These are phyloP conservation scores for Brachionus paranguensis DNA, from an alignment of 1,140 invertebrate genomes.

Conservation along the genomic window DNA sequence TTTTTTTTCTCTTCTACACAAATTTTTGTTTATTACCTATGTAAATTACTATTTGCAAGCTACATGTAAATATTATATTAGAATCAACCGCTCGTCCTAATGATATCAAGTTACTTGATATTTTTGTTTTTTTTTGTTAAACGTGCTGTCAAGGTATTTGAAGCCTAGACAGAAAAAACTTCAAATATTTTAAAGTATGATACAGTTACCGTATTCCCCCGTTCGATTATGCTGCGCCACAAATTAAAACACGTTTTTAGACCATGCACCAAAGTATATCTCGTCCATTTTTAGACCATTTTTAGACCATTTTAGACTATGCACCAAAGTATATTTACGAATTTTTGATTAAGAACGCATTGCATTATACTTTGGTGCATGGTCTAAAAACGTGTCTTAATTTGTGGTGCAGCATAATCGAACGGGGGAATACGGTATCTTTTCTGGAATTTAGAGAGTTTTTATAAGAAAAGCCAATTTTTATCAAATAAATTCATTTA, in stretches of 20 bases:
- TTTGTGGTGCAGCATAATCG: no score
- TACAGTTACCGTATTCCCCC: no score
- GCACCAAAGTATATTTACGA: no score
- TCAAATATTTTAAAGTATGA: neutral
- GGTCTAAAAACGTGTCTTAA: no score
- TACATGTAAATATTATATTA: neutral
- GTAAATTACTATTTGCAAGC: neutral
- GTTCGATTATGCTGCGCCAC: no score
- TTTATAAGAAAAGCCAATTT: neutral
- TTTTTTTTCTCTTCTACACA: neutral
- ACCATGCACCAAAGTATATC: no score
- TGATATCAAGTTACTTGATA: conserved; percentile 11
- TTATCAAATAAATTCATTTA: neutral
- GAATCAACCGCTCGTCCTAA: neutral
- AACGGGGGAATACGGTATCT: no score
- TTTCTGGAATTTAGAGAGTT: neutral
- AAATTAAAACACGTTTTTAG: no score
- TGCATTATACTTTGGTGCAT: no score
- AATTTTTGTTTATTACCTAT: neutral
- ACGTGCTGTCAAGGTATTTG: conserved; percentile 20
- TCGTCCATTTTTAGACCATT: no score
- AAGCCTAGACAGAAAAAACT: neutral
- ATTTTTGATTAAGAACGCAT: no score
- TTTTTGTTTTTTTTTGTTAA: neutral
- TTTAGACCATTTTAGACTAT: no score